Conservation (phyloP, 2,888 invertebrate species). For the Sclerodermus sp. region DNA sequence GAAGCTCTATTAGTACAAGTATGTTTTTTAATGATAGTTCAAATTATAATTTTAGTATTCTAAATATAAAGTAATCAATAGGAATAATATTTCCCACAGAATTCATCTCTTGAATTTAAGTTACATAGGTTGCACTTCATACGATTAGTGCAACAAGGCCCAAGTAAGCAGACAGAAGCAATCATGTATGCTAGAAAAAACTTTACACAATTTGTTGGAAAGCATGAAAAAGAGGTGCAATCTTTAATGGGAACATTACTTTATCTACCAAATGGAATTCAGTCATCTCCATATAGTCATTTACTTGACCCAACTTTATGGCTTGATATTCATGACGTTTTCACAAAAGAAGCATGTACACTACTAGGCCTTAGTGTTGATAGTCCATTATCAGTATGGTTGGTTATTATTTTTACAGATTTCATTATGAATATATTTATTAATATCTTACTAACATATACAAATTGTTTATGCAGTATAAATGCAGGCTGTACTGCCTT, state of each 20-base stretch:
- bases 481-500: constrained; percentile 92
- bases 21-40: constrained; percentile 10
- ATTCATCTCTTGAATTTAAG: constrained; percentile 77
- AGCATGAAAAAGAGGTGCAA: constrained; percentile 82
- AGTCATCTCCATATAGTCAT: constrained; percentile 76
- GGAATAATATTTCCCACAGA: constrained; percentile 46
- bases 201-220: constrained; percentile 78
- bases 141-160: constrained; percentile 68
- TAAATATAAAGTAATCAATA: not conserved
- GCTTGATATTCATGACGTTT: constrained; percentile 80
- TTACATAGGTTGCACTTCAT: constrained; percentile 81
- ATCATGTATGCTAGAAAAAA: constrained; percentile 83
- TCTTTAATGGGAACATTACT: constrained; percentile 83
- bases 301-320: constrained; percentile 76
- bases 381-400: constrained; percentile 87
- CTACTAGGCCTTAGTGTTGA: constrained; percentile 86
- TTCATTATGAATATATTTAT: not conserved
- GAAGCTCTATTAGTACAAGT: constrained; percentile 70
- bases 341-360: constrained; percentile 89
- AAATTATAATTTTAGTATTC: not conserved
- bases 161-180: constrained; percentile 76
- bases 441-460: not conserved
- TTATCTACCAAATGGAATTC: constrained; percentile 77
- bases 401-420: constrained; percentile 27
- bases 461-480: constrained; percentile 62